Conservation (phyloP, 2,797 vertebrate species). For the Oreonectes daqikongensis region DNA sequence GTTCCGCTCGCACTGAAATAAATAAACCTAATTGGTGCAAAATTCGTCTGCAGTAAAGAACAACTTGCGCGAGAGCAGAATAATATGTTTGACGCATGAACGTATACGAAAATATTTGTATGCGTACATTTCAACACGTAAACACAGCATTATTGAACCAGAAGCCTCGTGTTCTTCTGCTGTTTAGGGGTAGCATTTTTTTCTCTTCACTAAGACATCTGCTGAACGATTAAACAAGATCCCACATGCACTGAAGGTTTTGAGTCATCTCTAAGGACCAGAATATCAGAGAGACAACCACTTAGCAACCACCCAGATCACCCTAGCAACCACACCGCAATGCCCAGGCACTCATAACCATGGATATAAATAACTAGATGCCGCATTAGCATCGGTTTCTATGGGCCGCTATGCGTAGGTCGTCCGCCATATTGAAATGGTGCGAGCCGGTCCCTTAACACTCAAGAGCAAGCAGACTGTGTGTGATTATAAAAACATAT, state of each 20-base stretch:
- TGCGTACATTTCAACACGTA: neutral
- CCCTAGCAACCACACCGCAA: neutral
- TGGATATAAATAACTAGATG: too few species aligned
- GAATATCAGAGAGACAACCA: neutral
- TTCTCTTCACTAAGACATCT: neutral
- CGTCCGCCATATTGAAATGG: too few species aligned
- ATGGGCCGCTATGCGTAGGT: too few species aligned
- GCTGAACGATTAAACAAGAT: neutral
- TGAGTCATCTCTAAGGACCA: neutral
- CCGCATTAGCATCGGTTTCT: too few species aligned
- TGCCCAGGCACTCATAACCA: too few species aligned
- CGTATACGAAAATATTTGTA: neutral
- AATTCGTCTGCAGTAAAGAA: slow-evolving; percentile 27
- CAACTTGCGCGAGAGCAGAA: neutral
- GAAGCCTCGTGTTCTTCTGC: too few species aligned
- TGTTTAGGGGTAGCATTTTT: too few species aligned
- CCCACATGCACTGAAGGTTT: neutral
- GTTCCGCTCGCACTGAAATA: slow-evolving; percentile 22
- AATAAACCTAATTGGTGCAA: slow-evolving; percentile 46
- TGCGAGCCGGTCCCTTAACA: too few species aligned
- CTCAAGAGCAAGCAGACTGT: too few species aligned
- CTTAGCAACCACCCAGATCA: neutral
- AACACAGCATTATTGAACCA: neutral
- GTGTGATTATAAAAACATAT: too few species aligned
- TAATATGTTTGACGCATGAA: neutral